These are phyloP conservation scores for Clarias fuscus DNA, from an alignment of 2,797 vertebrate species.

Conservation along the genomic window DNA sequence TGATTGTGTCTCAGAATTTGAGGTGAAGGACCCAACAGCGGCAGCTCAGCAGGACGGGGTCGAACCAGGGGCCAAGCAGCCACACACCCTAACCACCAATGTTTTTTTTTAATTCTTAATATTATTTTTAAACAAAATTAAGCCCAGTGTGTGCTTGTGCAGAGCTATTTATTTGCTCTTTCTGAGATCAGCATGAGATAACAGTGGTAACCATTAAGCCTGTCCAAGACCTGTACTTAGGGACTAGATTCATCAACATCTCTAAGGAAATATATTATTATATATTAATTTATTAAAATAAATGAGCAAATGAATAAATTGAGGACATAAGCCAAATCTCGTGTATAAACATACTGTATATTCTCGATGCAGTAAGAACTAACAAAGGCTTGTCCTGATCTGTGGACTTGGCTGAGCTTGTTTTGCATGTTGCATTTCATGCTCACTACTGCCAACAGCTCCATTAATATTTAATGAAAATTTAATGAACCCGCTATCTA, in stretches of 20 bases:
- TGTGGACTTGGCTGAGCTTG: slow-evolving; percentile 10
- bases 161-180: no score
- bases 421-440: slow-evolving; percentile 15
- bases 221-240: neutral
- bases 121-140: no score
- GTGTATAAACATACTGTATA: neutral
- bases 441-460: slow-evolving; percentile 22
- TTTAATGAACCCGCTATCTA: slow-evolving; percentile 30
- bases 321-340: neutral
- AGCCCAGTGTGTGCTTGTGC: no score
- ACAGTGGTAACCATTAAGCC: no score
- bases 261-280: neutral
- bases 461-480: slow-evolving; percentile 35
- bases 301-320: neutral
- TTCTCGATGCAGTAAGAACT: neutral
- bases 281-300: neutral
- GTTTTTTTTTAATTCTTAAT: neutral
- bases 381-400: neutral
- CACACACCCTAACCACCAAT: no score
- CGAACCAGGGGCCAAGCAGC: no score
- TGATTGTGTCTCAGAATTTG: no score
- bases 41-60: no score
- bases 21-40: no score
- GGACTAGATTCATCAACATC: neutral
- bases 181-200: no score